phyloP scores from a whole-genome alignment of 2,113 vertebrate genomes.

The Thalassarche chlororhynchos region DNA sequence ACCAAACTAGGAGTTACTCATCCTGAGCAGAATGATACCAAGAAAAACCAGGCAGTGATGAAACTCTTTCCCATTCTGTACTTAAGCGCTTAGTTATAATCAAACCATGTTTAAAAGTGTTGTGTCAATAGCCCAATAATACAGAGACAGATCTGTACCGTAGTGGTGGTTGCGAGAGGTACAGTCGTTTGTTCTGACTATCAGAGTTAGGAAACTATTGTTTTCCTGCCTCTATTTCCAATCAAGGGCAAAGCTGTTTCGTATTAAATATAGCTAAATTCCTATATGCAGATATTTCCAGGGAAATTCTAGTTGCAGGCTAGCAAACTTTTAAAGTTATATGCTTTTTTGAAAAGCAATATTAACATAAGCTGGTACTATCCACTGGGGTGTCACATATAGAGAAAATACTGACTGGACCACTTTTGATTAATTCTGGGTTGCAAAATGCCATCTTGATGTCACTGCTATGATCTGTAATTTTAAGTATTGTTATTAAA shows the following conservation, averaged over 20 bases:
- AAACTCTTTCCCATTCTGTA: not conserved
- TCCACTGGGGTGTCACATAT: not conserved
- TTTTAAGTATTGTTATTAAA: conserved; percentile 16
- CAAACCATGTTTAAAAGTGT: not conserved
- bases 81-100: not conserved
- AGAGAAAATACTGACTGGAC: conserved; percentile 28
- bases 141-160: not conserved
- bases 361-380: not conserved
- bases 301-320: not conserved
- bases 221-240: not conserved
- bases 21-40: not conserved
- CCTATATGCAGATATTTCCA: not conserved
- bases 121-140: not conserved
- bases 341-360: not conserved
- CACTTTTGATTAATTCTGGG: not conserved
- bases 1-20: not conserved
- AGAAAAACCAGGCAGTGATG: not conserved
- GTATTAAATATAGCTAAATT: not conserved
- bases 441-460: conserved; percentile 31
- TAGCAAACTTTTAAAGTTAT: not conserved
- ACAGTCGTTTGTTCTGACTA: not conserved
- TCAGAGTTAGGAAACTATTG: not conserved
- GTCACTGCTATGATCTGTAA: not conserved
- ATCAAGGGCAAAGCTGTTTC: not conserved
- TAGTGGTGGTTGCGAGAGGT: not conserved